Conservation (phyloP, 2,888 invertebrate genomes). For the Agriotes lineatus region DNA sequence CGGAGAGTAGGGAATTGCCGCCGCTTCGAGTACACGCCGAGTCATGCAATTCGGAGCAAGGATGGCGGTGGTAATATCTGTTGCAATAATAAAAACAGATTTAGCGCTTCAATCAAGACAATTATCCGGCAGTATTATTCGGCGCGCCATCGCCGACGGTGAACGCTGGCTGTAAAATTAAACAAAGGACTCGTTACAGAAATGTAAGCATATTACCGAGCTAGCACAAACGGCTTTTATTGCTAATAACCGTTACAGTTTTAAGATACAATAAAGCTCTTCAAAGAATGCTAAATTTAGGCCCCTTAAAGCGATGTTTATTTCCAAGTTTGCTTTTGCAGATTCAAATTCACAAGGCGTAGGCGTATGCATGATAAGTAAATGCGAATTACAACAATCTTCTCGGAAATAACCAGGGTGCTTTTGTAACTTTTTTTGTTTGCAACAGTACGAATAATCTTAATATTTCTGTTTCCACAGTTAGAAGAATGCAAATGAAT, state of each 20-base stretch:
- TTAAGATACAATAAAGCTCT: slow-evolving; percentile 35
- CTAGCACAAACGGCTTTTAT: slow-evolving; percentile 38
- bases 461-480: no score
- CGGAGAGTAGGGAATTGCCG: slow-evolving; percentile 8
- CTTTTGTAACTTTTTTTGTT: no score
- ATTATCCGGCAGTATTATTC: slow-evolving; percentile 34
- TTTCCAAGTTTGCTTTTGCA: not conserved
- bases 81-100: slow-evolving; percentile 38
- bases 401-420: no score
- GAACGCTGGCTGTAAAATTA: slow-evolving; percentile 37
- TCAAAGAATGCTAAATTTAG: slow-evolving; percentile 25
- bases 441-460: no score
- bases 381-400: no score
- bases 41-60: slow-evolving; percentile 8
- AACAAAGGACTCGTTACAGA: slow-evolving; percentile 38
- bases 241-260: slow-evolving; percentile 35
- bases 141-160: slow-evolving; percentile 33
- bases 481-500: no score
- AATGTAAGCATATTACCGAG: slow-evolving; percentile 36
- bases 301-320: not conserved
- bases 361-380: no score
- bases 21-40: slow-evolving; percentile 9
- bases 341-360: no score
- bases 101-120: slow-evolving; percentile 38
- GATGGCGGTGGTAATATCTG: slow-evolving; percentile 26